Percentiles rank a stretch among this genome's conserved stretches.
phyloP scores from a whole-genome alignment of 2,888 invertebrate species.

The Ectemnius lituratus region DNA sequence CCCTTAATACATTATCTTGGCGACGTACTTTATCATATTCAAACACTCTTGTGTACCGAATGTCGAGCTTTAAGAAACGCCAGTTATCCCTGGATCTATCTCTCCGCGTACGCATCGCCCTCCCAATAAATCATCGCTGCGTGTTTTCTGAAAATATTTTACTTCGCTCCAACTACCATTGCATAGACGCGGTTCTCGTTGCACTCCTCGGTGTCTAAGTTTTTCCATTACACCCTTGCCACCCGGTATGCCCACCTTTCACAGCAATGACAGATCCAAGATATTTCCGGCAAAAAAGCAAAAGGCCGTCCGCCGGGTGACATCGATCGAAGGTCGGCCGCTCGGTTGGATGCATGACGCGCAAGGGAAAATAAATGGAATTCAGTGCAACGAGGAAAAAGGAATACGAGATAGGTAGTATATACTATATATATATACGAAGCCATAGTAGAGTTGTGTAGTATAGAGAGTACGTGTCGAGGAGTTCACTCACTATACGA shows the following conservation, averaged over 20 bases:
- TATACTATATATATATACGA: not conserved
- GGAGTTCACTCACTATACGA: constrained; percentile 46
- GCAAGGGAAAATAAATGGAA: not conserved
- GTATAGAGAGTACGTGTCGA: constrained; percentile 1
- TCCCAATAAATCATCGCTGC: too few relatives aligned
- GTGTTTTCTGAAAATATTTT: too few relatives aligned
- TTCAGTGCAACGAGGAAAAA: not conserved
- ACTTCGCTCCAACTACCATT: not conserved
- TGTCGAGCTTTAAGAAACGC: constrained; percentile 23
- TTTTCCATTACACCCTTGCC: too few relatives aligned
- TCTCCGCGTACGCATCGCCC: too few relatives aligned
- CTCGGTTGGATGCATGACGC: constrained; percentile 1
- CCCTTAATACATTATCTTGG: constrained; percentile 47
- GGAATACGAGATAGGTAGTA: not conserved
- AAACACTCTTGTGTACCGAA: constrained; percentile 51
- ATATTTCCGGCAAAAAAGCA: constrained; percentile 37
- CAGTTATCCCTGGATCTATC: not conserved
- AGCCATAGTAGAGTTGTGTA: constrained; percentile 3
- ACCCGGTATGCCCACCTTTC: constrained; percentile 19
- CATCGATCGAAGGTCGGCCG: constrained; percentile 31
- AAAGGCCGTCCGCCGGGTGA: constrained; percentile 42
- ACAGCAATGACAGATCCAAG: constrained; percentile 43
- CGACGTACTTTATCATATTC: constrained; percentile 49
- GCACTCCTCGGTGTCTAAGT: too few relatives aligned
- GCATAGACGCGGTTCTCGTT: constrained; percentile 21